Evolutionary conservation across 2,888 invertebrate genomes (phyloP).

Genomic region (Stegana nigrithorax): DNA sequence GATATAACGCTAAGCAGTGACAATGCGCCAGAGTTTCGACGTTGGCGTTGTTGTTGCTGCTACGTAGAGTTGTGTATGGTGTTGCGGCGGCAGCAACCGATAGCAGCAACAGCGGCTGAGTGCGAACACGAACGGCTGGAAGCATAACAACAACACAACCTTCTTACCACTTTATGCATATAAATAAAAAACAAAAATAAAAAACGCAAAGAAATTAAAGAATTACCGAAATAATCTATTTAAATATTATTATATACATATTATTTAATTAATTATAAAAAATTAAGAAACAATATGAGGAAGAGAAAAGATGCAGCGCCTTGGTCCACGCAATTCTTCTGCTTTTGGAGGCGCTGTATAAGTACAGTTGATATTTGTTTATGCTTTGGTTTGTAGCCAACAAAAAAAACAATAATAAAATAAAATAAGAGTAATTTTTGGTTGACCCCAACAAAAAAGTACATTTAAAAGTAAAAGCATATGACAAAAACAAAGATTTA

Average conservation of each 20-base stretch:
- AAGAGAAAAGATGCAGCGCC: too few relatives aligned
- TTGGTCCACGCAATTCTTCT: too few relatives aligned
- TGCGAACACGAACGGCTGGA: not conserved
- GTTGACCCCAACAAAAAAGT: not conserved
- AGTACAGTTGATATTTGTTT: slow-evolving; percentile 29
- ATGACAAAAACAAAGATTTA: slow-evolving; percentile 19
- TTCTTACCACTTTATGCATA: too few relatives aligned
- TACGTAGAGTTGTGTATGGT: too few relatives aligned
- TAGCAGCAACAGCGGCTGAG: slow-evolving; percentile 36
- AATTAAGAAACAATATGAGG: too few relatives aligned
- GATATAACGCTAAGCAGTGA: not conserved
- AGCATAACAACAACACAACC: too few relatives aligned
- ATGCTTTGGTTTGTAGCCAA: not conserved
- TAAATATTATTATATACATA: too few relatives aligned
- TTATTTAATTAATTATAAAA: too few relatives aligned
- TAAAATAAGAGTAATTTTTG: not conserved
- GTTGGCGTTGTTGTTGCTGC: too few relatives aligned
- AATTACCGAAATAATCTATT: too few relatives aligned
- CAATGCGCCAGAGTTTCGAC: not conserved
- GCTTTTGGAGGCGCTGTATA: too few relatives aligned
- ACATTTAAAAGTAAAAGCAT: not conserved
- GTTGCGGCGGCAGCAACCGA: not conserved
- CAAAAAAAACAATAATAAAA: slow-evolving; percentile 21
- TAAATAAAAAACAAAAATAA: slow-evolving; percentile 22
- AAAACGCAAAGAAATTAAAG: too few relatives aligned